These are phyloP conservation scores for Drosophila nr. perissopoda DNA, from an alignment of 2,888 invertebrate species.

Conservation along the genomic window DNA sequence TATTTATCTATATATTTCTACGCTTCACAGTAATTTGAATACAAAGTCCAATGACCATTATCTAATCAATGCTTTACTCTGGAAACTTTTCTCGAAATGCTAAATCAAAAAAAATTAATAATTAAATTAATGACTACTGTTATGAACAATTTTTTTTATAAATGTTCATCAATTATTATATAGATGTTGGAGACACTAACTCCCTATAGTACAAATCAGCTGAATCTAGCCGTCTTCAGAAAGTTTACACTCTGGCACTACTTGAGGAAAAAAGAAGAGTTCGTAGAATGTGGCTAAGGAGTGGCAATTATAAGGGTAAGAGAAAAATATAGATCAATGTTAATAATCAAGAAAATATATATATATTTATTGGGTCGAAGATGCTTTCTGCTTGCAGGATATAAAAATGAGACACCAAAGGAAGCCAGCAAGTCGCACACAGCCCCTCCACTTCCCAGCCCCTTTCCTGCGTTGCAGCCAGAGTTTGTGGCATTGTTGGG, in stretches of 20 bases:
- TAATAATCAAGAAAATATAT: not conserved
- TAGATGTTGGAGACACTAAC: not conserved
- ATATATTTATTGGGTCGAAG: not conserved
- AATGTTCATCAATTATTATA: not conserved
- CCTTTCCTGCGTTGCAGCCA: constrained; percentile 31
- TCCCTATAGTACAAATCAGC: not conserved
- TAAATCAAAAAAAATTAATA: too few relatives aligned
- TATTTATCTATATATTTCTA: not conserved
- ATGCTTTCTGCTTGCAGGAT: not conserved
- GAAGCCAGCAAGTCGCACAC: constrained; percentile 30
- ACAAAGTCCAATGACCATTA: not conserved
- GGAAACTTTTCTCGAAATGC: too few relatives aligned
- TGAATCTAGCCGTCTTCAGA: not conserved
- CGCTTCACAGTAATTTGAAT: not conserved
- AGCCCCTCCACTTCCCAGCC: not conserved
- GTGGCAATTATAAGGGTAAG: not conserved
- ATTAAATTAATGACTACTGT: not conserved
- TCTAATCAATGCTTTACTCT: not conserved
- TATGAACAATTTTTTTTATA: not conserved
- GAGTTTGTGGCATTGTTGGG: constrained; percentile 70
- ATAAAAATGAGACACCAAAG: constrained; percentile 36
- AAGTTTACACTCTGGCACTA: not conserved
- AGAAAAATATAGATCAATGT: not conserved
- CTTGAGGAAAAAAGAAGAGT: not conserved
- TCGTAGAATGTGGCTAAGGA: not conserved